These are phyloP conservation scores for Capitulum mitella DNA, from an alignment of 2,888 invertebrate genomes.

Conservation along the genomic window DNA sequence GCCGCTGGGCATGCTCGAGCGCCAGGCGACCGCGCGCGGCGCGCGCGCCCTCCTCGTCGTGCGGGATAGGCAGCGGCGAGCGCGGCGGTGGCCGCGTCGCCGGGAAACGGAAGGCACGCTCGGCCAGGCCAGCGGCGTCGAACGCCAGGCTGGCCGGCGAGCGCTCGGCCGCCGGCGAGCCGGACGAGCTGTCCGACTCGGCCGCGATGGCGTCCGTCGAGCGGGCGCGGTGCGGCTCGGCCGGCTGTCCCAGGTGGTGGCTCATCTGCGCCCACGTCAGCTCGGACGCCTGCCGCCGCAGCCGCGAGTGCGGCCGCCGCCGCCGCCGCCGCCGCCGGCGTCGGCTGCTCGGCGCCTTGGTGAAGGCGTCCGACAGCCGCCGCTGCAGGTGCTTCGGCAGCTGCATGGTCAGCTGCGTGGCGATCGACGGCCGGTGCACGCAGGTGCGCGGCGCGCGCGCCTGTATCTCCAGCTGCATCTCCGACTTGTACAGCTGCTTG, in stretches of 20 bases:
- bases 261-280: conserved; percentile 16
- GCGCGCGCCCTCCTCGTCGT: background rate
- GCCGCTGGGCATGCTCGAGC: background rate
- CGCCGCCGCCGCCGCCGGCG: conserved; percentile 5
- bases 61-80: background rate
- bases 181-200: conserved; percentile 18
- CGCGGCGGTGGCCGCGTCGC: background rate
- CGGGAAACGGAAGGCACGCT: background rate
- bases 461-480: conserved; percentile 25
- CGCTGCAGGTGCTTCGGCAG: conserved; percentile 14
- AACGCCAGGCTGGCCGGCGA: background rate
- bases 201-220: conserved; percentile 5
- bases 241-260: background rate
- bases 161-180: background rate
- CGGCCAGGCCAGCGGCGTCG: background rate
- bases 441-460: conserved; percentile 3
- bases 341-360: background rate
- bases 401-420: conserved; percentile 20
- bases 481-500: conserved; percentile 18
- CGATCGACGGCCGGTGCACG: conserved; percentile 3
- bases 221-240: background rate
- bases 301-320: background rate
- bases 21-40: background rate
- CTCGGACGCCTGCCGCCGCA: conserved; percentile 10
- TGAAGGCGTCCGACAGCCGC: conserved; percentile 14